Conservation (phyloP, 2,888 invertebrate genomes). For the Epinotia bilunana region DNA sequence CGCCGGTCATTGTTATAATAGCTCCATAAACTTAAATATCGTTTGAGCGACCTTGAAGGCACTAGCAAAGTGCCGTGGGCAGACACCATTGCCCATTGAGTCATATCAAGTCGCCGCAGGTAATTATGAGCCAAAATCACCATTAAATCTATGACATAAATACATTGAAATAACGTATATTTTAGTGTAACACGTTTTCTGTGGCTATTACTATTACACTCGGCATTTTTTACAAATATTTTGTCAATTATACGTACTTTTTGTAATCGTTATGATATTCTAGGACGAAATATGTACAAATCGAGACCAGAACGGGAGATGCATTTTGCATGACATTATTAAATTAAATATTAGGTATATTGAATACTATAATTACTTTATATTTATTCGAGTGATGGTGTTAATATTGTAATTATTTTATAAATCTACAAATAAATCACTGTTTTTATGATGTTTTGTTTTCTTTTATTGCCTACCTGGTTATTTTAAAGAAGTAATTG, state of each 20-base stretch:
- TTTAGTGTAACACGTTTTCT: slow-evolving; percentile 1
- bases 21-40: slow-evolving; percentile 36
- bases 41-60: slow-evolving; percentile 48
- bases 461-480: neutral
- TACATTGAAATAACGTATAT: neutral
- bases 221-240: slow-evolving; percentile 49
- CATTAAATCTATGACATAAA: neutral
- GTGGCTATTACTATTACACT: neutral
- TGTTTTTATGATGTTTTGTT: slow-evolving; percentile 36
- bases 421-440: slow-evolving; percentile 41
- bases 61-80: slow-evolving; percentile 28
- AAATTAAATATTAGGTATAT: slow-evolving; percentile 17
- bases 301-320: slow-evolving; percentile 51
- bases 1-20: slow-evolving; percentile 32
- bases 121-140: slow-evolving; percentile 22
- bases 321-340: slow-evolving; percentile 46
- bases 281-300: slow-evolving; percentile 49
- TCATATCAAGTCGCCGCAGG: slow-evolving; percentile 42
- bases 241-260: slow-evolving; percentile 52
- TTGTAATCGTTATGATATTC: slow-evolving; percentile 38
- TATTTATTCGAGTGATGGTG: slow-evolving; percentile 26
- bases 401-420: slow-evolving; percentile 40
- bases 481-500: too few species aligned
- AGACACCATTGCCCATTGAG: slow-evolving; percentile 51
- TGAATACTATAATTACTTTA: slow-evolving; percentile 5